Evolutionary conservation across 2,888 invertebrate genomes (phyloP).

Genomic region (Ametastegia equiseti): DNA sequence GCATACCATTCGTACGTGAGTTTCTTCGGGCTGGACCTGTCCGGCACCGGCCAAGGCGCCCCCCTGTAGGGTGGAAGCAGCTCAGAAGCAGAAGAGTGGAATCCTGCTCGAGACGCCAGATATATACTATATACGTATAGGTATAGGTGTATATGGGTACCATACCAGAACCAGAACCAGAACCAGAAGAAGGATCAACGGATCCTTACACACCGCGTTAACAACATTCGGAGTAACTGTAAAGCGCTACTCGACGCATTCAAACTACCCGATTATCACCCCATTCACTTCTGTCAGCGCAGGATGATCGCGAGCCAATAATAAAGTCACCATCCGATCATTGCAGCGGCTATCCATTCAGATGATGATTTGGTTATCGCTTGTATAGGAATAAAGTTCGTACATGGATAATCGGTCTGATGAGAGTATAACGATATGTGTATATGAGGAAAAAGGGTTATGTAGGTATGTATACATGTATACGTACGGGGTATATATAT

Average conservation of each 20-base stretch:
- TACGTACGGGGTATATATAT: no score
- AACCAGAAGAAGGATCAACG: constrained; percentile 35
- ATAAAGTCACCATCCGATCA: not conserved
- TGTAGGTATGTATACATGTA: not conserved
- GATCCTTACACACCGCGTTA: constrained; percentile 34
- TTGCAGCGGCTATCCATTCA: no score
- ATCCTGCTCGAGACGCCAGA: constrained; percentile 34
- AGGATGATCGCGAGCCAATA: not conserved
- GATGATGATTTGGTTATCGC: no score
- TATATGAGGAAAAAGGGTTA: no score
- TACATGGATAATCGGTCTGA: no score
- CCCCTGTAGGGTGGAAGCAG: constrained; percentile 23
- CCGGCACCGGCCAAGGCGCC: constrained; percentile 1
- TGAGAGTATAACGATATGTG: not conserved
- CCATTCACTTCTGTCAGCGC: constrained; percentile 45
- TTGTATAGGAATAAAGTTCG: no score
- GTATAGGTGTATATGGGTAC: not conserved
- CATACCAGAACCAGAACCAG: no score
- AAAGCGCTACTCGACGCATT: constrained; percentile 55
- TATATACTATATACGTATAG: not conserved
- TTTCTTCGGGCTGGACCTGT: constrained; percentile 39
- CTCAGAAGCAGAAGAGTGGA: constrained; percentile 27
- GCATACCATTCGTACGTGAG: constrained; percentile 44
- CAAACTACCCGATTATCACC: constrained; percentile 70
- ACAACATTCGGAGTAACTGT: constrained; percentile 40